Base-by-base conservation (phyloP, 2,797 vertebrate species). In the Rhinogobio ventralis region DNA sequence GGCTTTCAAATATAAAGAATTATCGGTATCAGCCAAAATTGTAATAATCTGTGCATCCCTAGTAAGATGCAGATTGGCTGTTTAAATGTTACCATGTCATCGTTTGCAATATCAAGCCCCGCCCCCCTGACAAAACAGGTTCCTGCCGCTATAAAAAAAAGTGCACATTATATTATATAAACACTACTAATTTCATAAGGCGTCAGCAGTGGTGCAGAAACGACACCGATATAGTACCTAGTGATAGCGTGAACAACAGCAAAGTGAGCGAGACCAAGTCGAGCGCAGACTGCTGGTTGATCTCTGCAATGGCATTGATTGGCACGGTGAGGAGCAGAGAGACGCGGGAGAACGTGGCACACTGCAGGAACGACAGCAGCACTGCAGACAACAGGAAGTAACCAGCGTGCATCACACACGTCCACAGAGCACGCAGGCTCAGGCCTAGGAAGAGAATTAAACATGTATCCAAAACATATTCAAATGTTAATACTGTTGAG, bases 361-460 rank as follows among this genome's bases (percentile, higher is more conserved):
- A 94, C 23, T 92, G 94, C 87, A 97, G 93, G 89, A 97, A 97
- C 0, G 94, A 93, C 90, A 96, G 91, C 6, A 96, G 89, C 1
- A 94, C 81, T 0, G 95, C 94, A 14, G 92, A 90, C 67, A 97
- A 79, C 2, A 94, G n/a, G 0, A 97, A 95, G 83, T 93, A 97
- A 23, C 92, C 92, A 1, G 90, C 10, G 0, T 96, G 95, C 4
- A 94, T 85, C 0, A 95, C 3, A 7, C 92, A 96, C 0, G 94
- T 94, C 91, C 94, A 96, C 88, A 95, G 88, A 45, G 91, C 91
- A 0, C 91, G 81, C 45, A 95, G 91, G 82, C 92, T 96, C 79
- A 92, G 62, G 51, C 95, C 96, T 97, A 17, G 7, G 19, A 49
- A 7, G 15, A 87, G 9, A n/a, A 28, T 20, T 17, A 62, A 49